Evolutionary conservation across 2,888 invertebrate genomes (phyloP).

Genomic region (Anthophora plumipes): DNA sequence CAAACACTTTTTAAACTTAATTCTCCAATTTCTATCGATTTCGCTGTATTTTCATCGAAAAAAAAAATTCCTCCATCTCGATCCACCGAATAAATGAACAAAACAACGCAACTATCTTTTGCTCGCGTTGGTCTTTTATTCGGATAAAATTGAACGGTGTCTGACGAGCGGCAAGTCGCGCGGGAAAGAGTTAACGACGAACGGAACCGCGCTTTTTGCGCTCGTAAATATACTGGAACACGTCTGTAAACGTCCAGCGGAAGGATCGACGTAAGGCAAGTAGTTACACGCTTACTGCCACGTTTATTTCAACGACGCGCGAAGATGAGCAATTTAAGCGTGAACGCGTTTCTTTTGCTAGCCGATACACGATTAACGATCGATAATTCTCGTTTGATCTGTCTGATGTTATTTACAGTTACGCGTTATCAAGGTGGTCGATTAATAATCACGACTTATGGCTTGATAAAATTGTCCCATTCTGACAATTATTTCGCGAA

Average conservation of each 20-base stretch:
- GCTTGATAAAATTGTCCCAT: conserved; percentile 34
- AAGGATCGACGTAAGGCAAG: conserved; percentile 24
- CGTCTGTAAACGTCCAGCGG: conserved; percentile 33
- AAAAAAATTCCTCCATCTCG: too few relatives aligned
- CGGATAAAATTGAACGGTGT: not conserved
- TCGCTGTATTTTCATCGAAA: too few relatives aligned
- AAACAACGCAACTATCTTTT: not conserved
- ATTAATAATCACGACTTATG: conserved; percentile 30
- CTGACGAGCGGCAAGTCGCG: not conserved
- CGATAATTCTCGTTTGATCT: conserved; percentile 2
- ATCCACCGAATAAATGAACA: too few relatives aligned
- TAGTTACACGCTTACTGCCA: conserved; percentile 39
- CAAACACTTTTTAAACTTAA: too few relatives aligned
- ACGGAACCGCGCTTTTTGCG: conserved; percentile 49
- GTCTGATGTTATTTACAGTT: conserved; percentile 7
- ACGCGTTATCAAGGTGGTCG: not conserved
- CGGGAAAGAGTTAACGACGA: conserved; percentile 40
- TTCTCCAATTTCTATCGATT: too few relatives aligned
- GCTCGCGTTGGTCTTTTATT: not conserved
- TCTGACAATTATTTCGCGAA: conserved; percentile 16
- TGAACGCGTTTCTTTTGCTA: not conserved
- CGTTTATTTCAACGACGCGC: conserved; percentile 36
- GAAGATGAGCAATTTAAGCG: conserved; percentile 41
- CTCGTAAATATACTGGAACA: conserved; percentile 47
- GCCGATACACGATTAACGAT: conserved; percentile 20